Conservation (phyloP, 1,140 invertebrate genomes). For the Megalonaias nervosa region DNA sequence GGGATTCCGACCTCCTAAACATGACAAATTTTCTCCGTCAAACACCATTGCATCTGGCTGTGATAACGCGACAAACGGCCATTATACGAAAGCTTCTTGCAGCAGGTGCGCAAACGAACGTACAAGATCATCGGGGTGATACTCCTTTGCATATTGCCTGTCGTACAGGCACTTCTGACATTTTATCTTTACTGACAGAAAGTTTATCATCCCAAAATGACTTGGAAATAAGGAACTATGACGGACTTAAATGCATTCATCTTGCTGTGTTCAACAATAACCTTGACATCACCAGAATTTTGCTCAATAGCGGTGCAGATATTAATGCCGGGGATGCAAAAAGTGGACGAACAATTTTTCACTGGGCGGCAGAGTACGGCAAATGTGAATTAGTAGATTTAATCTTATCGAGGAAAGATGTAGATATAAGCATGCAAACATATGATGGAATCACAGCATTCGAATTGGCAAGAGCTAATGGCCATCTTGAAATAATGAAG, state of each 20-base stretch:
- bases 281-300: constrained; percentile 37
- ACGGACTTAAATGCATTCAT: constrained; percentile 82
- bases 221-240: constrained; percentile 84
- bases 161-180: constrained; percentile 78
- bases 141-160: constrained; percentile 89
- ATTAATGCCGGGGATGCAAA: constrained; percentile 79
- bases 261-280: constrained; percentile 52
- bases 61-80: constrained; percentile 77
- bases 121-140: constrained; percentile 44
- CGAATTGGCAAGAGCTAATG: no score
- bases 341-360: constrained; percentile 50
- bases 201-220: constrained; percentile 72
- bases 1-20: constrained; percentile 19
- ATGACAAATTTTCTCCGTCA: constrained; percentile 52
- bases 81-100: constrained; percentile 78
- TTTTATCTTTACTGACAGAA: constrained; percentile 78
- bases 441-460: no score
- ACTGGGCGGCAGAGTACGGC: constrained; percentile 46
- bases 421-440: no score
- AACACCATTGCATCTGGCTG: constrained; percentile 82
- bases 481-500: no score
- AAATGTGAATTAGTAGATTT: constrained; percentile 19
- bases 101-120: constrained; percentile 76
- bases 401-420: no score
- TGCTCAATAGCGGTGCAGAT: constrained; percentile 70